Evolutionary conservation across 2,888 invertebrate genomes (phyloP), one percentile per base, ranked within the genome.

Genomic region (Patella pellucida): DNA sequence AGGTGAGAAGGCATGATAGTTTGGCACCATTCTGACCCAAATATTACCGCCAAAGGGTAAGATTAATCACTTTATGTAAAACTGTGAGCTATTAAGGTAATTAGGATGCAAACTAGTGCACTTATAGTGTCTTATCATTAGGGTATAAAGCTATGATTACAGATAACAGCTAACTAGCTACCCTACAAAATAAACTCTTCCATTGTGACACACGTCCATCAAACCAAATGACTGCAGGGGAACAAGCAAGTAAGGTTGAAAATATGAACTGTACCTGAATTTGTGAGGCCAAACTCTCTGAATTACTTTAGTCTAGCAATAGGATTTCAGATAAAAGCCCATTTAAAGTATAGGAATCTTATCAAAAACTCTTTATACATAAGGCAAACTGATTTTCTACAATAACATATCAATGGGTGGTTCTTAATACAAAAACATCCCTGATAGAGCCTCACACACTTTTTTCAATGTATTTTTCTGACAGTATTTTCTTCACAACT

Each of bases 131-230:
- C 62, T 62, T 62, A 62, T 62, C 62, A 62, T 62, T 62, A 23
- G 19, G 23, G 62, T 62, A 19, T 62, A 23, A 23, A 41, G 62
- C 62, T 23, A 62, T 50, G 12, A 69, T 50, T 69, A 69, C 11
- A 19, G 50, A 54, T 52, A 56, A 52, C 56, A n/a, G 19, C 70
- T 41, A 70, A 52, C 76, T 52, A 56, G 56, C 79, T 19, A 72
- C 80, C 77, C 80, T 76, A 23, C 52, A 69, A 76, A 78, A 31
- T 86, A 80, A 85, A 85, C 85, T 85, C 73, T 73, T 79, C 87
- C 86, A 83, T 74, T 84, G 85, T 88, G 87, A 88, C 87, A 88
- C 87, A 86, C 87, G 87, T 87, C 87, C 82, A 86, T 88, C 87
- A 88, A 85, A 85, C 82, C 81, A 81, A 83, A 84, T 83, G 83